These are phyloP conservation scores for Trachurus trachurus DNA, from an alignment of 2,797 vertebrate species.

Conservation along the genomic window DNA sequence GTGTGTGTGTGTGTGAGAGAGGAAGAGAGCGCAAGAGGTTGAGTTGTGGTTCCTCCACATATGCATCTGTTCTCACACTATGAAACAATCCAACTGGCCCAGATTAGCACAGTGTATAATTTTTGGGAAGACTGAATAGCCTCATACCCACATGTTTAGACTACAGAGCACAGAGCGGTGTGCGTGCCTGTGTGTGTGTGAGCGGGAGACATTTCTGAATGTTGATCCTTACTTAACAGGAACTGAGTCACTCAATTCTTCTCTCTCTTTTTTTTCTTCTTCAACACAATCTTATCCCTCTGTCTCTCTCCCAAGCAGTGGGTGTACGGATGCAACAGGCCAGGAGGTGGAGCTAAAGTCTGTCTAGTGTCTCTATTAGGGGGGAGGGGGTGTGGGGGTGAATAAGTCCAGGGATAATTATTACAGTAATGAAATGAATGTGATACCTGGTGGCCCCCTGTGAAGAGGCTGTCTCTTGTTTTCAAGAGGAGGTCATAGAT, in stretches of 20 bases:
- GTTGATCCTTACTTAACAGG: conserved; percentile 30
- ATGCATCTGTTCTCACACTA: neutral
- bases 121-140: conserved; percentile 39
- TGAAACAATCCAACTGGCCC: conserved; percentile 45
- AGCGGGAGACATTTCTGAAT: conserved; percentile 3
- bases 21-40: conserved; percentile 5
- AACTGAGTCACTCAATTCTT: conserved; percentile 43
- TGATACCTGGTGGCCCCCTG: conserved; percentile 13
- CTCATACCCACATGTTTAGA: conserved; percentile 55
- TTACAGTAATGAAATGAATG: conserved; percentile 6
- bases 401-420: conserved; percentile 23
- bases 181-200: conserved; percentile 6
- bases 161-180: conserved; percentile 33
- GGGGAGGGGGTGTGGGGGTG: neutral
- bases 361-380: neutral
- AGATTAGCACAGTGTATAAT: conserved; percentile 36
- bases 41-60: conserved; percentile 11
- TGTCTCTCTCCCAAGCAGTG: neutral
- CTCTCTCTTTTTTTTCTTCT: neutral
- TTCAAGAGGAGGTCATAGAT: conserved; percentile 24
- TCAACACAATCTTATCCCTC: conserved; percentile 21
- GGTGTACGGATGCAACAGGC: conserved; percentile 16
- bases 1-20: conserved; percentile 11
- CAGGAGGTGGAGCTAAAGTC: conserved; percentile 68
- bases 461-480: conserved; percentile 21